Evolutionary conservation across 92 coral and sea anemone genomes (phyloP), one percentile per base, ranked within the genome.

Genomic region (Phenganax subtilis): DNA sequence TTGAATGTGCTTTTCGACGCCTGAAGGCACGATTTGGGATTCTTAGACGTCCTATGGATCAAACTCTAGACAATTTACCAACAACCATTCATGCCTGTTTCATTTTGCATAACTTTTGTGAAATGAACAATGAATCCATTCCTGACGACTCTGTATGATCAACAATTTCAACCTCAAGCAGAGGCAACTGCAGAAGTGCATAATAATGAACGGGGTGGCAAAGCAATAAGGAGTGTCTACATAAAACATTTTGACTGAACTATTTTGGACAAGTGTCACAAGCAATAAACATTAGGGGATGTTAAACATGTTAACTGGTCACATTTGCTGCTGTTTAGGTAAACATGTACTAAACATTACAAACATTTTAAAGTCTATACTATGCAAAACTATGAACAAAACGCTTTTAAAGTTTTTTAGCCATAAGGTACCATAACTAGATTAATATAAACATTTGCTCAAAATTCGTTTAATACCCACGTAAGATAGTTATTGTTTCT

Each of bases 121-220:
- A 71, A 28, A 52, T 86, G 82, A 72, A 86, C 67, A 62, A 75
- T 74, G 88, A 81, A 75, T 20, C 71, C 51, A 52, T 57, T 28
- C 66, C 67, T 51, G 29, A 66, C 47, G 84, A 51, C 47, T 12
- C 55, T 52, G 11, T 81, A 85, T 72, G 85, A 81, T 56, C 71
- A 72, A 71, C 62, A 85, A 61, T 81, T 80, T 75, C 85, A 85
- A 68, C 88, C 85, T 80, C 55, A 55, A 71, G 75, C 75, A 37
- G 75, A 71, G 55, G 75, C 59, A 73, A 12, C 77, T 73, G 59
- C 60, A 7, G 28, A 73, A 30, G n/a, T 73, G 59, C 77, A 73
- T 73, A 73, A 73, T 58, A 73, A 73, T 54, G 77, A 73, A 73
- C 59, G 60, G n/a, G 77, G 61, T 73, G 77, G 77, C 59, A 73